These are phyloP conservation scores for Leptogaster cylindrica DNA, from an alignment of 2,888 invertebrate species.

Conservation along the genomic window DNA sequence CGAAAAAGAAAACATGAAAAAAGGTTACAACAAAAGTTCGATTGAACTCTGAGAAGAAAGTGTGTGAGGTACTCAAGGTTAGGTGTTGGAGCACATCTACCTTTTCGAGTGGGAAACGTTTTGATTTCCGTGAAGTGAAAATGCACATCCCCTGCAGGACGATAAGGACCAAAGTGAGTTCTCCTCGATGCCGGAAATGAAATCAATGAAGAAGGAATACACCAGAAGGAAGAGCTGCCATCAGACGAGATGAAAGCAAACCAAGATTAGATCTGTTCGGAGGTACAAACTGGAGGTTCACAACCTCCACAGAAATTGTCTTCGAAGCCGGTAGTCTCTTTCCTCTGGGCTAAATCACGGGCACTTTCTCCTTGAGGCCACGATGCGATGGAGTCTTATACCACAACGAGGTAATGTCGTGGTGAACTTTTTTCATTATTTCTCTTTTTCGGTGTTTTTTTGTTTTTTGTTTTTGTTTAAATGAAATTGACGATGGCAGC, in stretches of 20 bases:
- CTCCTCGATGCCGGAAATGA: constrained; percentile 14
- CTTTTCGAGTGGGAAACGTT: background rate
- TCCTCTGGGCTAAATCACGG: background rate
- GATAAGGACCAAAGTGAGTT: background rate
- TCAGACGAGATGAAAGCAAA: constrained; percentile 23
- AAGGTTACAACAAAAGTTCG: too few species aligned
- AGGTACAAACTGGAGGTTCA: too few species aligned
- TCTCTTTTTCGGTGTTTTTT: too few species aligned
- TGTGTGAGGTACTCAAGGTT: too few species aligned
- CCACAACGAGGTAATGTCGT: background rate
- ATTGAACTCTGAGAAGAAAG: too few species aligned
- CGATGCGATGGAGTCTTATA: background rate
- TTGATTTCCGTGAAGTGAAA: background rate
- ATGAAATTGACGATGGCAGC: constrained; percentile 31
- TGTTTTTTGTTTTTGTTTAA: constrained; percentile 34
- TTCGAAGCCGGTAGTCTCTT: background rate
- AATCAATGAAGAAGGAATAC: constrained; percentile 10
- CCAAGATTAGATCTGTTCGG: constrained; percentile 35
- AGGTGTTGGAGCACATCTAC: background rate
- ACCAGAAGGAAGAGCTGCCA: background rate
- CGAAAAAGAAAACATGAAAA: constrained; percentile 3
- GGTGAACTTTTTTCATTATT: constrained; percentile 18
- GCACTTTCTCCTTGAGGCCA: constrained; percentile 18
- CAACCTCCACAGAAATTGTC: constrained; percentile 11
- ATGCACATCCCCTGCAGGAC: background rate